A percentile compares a stretch with the other conserved stretches of the same genome.
phyloP scores from a whole-genome alignment of 37 sponge, comb jelly and placozoan genomes.

The Spongilla lacustris region DNA sequence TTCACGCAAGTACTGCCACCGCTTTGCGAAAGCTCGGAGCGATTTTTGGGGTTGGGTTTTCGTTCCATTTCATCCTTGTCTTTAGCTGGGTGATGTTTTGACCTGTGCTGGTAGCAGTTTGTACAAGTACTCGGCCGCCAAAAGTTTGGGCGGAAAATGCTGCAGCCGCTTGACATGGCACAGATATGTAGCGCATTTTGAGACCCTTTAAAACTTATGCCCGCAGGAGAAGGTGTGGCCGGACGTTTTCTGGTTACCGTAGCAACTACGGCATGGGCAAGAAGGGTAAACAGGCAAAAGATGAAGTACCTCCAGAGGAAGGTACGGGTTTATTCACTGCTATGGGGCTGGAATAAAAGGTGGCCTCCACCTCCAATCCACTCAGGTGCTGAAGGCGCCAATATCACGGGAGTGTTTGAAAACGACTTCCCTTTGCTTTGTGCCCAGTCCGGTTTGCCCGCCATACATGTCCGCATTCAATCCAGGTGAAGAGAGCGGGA shows the following conservation, averaged over 20 bases:
- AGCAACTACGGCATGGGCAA: background rate
- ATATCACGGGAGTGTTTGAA: conserved; percentile 32
- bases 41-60: no score
- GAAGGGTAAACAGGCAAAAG: background rate
- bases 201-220: background rate
- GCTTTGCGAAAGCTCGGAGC: no score
- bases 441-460: conserved; percentile 25
- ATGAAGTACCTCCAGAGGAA: background rate
- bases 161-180: conserved; percentile 18
- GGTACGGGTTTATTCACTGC: background rate
- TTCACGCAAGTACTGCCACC: background rate
- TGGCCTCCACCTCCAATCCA: background rate
- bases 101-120: conserved; percentile 31
- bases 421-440: conserved; percentile 39
- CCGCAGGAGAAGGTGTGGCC: background rate
- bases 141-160: conserved; percentile 34
- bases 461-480: conserved; percentile 3
- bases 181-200: background rate
- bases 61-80: no score
- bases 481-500: background rate
- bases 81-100: background rate
- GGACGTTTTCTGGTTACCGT: no score
- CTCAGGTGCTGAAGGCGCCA: background rate
- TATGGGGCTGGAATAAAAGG: background rate
- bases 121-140: conserved; percentile 58